A percentile compares a stretch with the other conserved stretches of the same genome.
These are phyloP conservation scores for Carcina quercana DNA, from an alignment of 2,888 invertebrate genomes.

Conservation along the genomic window DNA sequence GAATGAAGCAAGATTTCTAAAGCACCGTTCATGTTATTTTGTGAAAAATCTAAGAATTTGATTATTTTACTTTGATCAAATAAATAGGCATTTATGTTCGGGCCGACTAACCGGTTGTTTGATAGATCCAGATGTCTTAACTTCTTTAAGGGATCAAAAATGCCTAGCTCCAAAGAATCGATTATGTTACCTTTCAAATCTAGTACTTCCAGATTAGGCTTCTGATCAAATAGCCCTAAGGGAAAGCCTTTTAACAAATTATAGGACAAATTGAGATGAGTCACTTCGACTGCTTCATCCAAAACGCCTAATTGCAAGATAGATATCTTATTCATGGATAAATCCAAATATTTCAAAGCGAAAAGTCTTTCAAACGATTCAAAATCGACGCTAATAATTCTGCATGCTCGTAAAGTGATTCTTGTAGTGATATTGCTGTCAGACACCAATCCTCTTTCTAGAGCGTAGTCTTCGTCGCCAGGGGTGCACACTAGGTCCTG, in stretches of 20 bases:
- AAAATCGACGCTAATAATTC: constrained; percentile 26
- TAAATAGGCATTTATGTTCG: constrained; percentile 22
- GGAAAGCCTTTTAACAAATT: constrained; percentile 35
- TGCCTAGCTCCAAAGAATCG: constrained; percentile 26
- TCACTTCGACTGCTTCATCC: constrained; percentile 29
- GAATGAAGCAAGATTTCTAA: constrained; percentile 30
- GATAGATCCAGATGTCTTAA: constrained; percentile 37
- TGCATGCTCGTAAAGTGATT: constrained; percentile 26
- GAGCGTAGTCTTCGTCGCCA: constrained; percentile 18
- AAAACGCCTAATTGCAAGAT: constrained; percentile 35
- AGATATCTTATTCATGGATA: constrained; percentile 38
- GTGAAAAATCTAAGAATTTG: constrained; percentile 35
- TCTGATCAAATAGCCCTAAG: constrained; percentile 39
- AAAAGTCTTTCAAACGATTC: constrained; percentile 34
- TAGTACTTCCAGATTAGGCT: constrained; percentile 30
- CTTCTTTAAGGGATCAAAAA: constrained; percentile 34
- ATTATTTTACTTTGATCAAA: constrained; percentile 32
- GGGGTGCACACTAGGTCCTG: constrained; percentile 25
- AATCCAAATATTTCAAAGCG: constrained; percentile 33
- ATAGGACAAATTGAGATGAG: constrained; percentile 36
- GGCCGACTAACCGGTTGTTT: constrained; percentile 32
- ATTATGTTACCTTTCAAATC: constrained; percentile 40
- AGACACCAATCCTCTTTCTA: constrained; percentile 29
- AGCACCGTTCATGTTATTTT: constrained; percentile 37
- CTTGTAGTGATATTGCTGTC: constrained; percentile 26